Evolutionary conservation across 2,888 invertebrate genomes (phyloP).

Genomic region (Drosophila meridionalis): DNA sequence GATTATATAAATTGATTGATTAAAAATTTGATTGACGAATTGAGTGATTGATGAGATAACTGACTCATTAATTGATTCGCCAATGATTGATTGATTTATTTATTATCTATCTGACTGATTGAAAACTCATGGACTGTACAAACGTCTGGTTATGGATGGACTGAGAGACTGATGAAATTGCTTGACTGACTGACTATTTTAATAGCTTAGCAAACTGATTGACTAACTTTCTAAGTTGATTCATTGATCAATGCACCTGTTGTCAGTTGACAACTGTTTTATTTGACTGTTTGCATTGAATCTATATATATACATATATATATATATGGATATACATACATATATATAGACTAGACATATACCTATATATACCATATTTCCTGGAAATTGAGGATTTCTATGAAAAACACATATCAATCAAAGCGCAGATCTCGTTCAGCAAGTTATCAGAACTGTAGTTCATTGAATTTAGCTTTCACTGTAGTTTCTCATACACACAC

Average conservation of each 20-base stretch:
- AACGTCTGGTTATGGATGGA: background rate
- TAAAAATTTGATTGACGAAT: background rate
- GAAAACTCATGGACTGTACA: too few species aligned
- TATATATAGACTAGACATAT: background rate
- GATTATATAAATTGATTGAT: background rate
- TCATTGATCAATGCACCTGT: background rate
- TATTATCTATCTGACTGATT: too few species aligned
- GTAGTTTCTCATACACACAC: constrained; percentile 11
- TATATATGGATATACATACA: background rate
- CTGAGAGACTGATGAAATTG: background rate
- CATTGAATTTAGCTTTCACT: constrained; percentile 9
- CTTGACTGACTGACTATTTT: background rate
- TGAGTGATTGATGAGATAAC: background rate
- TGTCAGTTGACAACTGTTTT: background rate
- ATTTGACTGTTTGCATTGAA: background rate
- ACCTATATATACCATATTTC: background rate
- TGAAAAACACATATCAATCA: background rate
- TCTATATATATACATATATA: too few species aligned
- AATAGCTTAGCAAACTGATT: background rate
- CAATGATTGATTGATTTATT: background rate
- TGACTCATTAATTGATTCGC: background rate
- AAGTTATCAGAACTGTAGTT: background rate
- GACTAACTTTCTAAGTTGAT: background rate
- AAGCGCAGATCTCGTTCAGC: background rate
- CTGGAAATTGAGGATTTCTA: background rate